phyloP scores from a whole-genome alignment of 2,888 invertebrate species.

The Pyrgus malvae region DNA sequence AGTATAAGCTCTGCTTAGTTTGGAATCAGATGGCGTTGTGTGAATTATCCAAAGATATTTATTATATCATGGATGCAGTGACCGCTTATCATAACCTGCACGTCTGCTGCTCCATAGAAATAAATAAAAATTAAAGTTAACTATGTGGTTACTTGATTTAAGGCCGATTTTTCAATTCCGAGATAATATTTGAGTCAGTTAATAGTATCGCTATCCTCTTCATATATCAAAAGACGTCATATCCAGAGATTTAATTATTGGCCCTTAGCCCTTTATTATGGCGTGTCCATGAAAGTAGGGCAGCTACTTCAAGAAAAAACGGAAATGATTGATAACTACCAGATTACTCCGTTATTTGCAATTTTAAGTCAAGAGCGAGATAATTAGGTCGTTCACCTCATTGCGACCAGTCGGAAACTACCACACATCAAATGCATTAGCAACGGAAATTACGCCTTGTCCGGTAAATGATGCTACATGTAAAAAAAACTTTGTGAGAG shows the following conservation, averaged over 20 bases:
- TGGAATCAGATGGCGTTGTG: too few species aligned
- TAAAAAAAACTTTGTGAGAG: conserved; percentile 8
- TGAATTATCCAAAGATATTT: too few species aligned
- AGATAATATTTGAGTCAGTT: too few species aligned
- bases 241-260: too few species aligned
- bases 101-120: too few species aligned
- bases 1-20: too few species aligned
- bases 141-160: too few species aligned
- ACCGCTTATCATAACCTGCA: background rate
- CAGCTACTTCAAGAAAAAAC: background rate
- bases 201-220: too few species aligned
- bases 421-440: conserved; percentile 20
- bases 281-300: background rate
- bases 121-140: too few species aligned
- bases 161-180: too few species aligned
- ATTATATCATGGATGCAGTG: too few species aligned
- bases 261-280: background rate
- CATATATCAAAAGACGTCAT: too few species aligned
- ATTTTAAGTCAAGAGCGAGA: conserved; percentile 9
- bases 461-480: conserved; percentile 9
- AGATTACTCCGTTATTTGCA: background rate
- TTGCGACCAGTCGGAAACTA: conserved; percentile 12
- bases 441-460: conserved; percentile 25
- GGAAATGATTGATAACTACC: background rate
- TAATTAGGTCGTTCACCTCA: conserved; percentile 20